Percentiles rank a stretch among this genome's conserved stretches.
Conservation (phyloP, 2,797 vertebrate genomes). For the Fundulus diaphanus region DNA sequence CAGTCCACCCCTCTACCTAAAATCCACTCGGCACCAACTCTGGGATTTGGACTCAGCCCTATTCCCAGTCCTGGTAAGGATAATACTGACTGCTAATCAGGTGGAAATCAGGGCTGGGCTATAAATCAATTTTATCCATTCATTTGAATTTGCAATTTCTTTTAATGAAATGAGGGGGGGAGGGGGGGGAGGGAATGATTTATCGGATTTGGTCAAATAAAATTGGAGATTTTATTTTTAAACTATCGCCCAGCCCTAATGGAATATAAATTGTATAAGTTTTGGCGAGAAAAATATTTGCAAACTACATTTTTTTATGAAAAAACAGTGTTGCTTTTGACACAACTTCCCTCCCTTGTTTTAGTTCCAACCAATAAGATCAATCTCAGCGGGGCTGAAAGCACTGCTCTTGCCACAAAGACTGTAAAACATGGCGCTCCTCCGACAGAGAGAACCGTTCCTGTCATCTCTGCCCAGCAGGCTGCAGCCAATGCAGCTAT, state of each 20-base stretch:
- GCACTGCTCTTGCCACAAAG: constrained; percentile 92
- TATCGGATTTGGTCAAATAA: too few relatives aligned
- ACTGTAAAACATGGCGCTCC: constrained; percentile 94
- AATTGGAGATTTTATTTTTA: too few relatives aligned
- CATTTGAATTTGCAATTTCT: too few relatives aligned
- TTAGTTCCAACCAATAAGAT: constrained; percentile 81
- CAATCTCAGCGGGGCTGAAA: constrained; percentile 89
- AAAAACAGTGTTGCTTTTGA: neutral
- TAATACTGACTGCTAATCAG: neutral
- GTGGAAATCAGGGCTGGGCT: neutral
- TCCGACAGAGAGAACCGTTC: constrained; percentile 72
- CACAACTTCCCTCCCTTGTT: constrained; percentile 15
- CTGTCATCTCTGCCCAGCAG: constrained; percentile 88
- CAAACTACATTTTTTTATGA: neutral
- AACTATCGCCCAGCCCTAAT: too few relatives aligned
- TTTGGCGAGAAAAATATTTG: neutral
- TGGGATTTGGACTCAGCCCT: constrained; percentile 69
- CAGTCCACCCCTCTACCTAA: constrained; percentile 84
- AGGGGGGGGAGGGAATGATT: too few relatives aligned
- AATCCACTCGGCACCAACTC: constrained; percentile 61
- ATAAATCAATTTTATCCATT: too few relatives aligned
- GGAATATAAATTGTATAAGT: too few relatives aligned
- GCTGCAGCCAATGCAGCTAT: constrained; percentile 92
- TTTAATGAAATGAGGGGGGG: too few relatives aligned
- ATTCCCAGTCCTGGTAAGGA: constrained; percentile 80